These are phyloP conservation scores for Formica aserva DNA, from an alignment of 2,888 invertebrate genomes.

Conservation along the genomic window DNA sequence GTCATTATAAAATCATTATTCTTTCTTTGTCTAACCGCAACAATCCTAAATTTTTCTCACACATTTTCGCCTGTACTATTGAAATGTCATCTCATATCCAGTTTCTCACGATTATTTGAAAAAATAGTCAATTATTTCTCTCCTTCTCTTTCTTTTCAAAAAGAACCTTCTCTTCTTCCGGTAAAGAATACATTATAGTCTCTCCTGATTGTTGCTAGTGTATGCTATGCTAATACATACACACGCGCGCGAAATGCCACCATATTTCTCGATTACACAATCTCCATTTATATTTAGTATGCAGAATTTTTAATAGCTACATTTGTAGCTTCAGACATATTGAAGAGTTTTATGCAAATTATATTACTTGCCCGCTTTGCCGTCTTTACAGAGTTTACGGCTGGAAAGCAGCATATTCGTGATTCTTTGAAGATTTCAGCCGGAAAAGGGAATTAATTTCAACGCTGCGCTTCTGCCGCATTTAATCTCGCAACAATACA, in stretches of 20 bases:
- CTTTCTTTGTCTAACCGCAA: conserved; percentile 18
- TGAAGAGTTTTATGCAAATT: background rate
- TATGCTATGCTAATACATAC: background rate
- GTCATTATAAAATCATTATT: conserved; percentile 60
- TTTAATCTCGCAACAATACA: conserved; percentile 39
- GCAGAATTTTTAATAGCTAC: background rate
- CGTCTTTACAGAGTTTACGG: background rate
- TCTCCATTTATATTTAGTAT: conserved; percentile 1
- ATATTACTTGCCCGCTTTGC: background rate
- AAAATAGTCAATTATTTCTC: background rate
- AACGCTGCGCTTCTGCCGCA: conserved; percentile 19
- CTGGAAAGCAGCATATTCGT: background rate
- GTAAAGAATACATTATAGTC: background rate
- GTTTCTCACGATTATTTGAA: conserved; percentile 16
- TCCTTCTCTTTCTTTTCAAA: background rate
- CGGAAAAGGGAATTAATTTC: conserved; percentile 28
- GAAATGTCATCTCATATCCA: background rate
- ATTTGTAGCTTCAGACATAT: background rate
- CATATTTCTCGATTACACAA: background rate
- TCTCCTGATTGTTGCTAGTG: background rate
- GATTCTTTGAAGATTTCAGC: conserved; percentile 16
- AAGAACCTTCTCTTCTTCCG: background rate
- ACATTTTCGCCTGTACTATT: background rate
- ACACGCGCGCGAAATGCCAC: background rate
- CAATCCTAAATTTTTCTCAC: conserved; percentile 12